Evolutionary conservation across 2,888 invertebrate genomes (phyloP), one percentile per base, ranked within the genome.

Genomic region (Trachelus tabidus): DNA sequence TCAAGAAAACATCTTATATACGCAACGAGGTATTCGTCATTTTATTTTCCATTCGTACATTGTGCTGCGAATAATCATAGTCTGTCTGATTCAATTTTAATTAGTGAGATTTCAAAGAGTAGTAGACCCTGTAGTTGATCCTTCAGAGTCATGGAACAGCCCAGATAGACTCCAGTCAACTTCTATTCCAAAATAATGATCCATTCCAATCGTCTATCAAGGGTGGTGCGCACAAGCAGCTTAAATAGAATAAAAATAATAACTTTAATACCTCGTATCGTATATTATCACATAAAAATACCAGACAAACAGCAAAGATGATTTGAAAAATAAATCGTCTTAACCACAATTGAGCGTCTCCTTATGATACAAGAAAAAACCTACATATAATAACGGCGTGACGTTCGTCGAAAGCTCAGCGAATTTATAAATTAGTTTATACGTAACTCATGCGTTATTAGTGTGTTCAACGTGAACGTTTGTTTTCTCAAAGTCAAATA

Each of bases 171-270:
- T 37, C 37, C 4, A 40, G 40, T 40, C 2, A 40, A 9, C 40
- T 40, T 40, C 1, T 77, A 71, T 79, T 79, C 79, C 79, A 74
- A 75, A 69, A 34, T 23, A 68, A 78, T 31, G 80, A 81, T 83
- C 79, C 81, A 85, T 84, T 85, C 84, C 85, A 85, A 83, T 77
- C 73, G 77, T 82, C 74, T 79, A 82, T 80, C 75, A 71, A 75
- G 78, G 82, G 71, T 75, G 80, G 82, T 80, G 80, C 84, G 84
- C 84, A 84, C 84, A 85, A 84, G 77, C 79, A 81, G 73, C 73
- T 12, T 85, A 84, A 79, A 33, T 78, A 78, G 40, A 56, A 9
- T 56, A 56, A 23, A 56, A 56, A 15, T 23, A 40, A 40, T 40
- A 56, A 56, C 1, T 23, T 2, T 9, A 56, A 23, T 56, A 56